Evolutionary conservation across 2,113 vertebrate genomes (phyloP).

Genomic region (Mirounga angustirostris): DNA sequence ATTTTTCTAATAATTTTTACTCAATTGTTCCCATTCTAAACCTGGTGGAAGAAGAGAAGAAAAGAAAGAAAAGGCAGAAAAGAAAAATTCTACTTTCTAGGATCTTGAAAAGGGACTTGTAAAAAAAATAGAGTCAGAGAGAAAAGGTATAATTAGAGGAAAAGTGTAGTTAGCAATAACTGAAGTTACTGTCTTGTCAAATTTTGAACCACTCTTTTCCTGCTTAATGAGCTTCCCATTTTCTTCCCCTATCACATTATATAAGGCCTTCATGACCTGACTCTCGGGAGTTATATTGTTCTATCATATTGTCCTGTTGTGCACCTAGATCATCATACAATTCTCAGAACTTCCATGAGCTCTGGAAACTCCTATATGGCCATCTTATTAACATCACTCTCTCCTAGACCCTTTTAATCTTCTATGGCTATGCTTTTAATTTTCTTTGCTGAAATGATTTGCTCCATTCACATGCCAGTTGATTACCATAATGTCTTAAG

Average conservation of each 20-base stretch:
- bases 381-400: not conserved
- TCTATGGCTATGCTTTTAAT: not conserved
- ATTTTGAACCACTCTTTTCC: not conserved
- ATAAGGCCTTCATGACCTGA: not conserved
- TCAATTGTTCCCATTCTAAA: not conserved
- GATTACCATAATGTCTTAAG: not conserved
- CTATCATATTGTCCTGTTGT: not conserved
- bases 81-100: not conserved
- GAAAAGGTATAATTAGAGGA: not conserved
- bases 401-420: not conserved
- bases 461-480: not conserved
- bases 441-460: not conserved
- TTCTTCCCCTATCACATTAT: not conserved
- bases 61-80: not conserved
- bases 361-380: rapidly evolving
- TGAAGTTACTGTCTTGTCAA: not conserved
- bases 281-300: not conserved
- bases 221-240: not conserved
- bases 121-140: not conserved
- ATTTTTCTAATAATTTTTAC: not conserved
- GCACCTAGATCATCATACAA: not conserved
- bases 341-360: not conserved
- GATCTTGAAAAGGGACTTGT: not conserved
- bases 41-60: not conserved
- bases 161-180: not conserved